Base-by-base conservation (phyloP, 2,113 vertebrate species). In the Anas platyrhynchos region DNA sequence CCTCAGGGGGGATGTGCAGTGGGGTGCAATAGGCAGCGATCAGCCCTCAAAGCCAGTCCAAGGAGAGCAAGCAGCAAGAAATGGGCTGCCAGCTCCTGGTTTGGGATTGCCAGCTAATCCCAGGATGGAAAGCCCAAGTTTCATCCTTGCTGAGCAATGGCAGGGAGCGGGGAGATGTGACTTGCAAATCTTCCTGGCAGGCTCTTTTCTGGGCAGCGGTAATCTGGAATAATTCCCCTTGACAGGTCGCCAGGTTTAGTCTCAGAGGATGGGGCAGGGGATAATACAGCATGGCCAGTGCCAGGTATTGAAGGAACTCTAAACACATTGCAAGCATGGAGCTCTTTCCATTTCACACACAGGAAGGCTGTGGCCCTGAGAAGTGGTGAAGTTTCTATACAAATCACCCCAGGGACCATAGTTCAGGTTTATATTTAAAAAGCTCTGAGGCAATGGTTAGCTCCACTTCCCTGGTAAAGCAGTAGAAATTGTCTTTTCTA, bases 291-390 rank as follows among this genome's bases (percentile, higher is more conserved):
- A 13, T 32, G 54, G 65, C 56, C 86, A 61, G 80, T 92, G 86
- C 92, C 92, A 95, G 86, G 73, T 93, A 89, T 81, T 90, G 34
- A 72, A 90, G 94, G 86, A 68, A 75, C 91, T 86, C 92, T 36
- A 41, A 84, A 83, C 80, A 13, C 34, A 4, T 36, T 48, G 61
- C 52, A 72, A 83, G 67, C 52, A 66, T 73, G 34, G 63, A 96
- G 43, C 68, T 91, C 69, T 88, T 90, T 75, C 85, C 44, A 15
- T 88, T 96, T 77, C 66, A 41, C 31, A 27, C 0, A 1, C 29
- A 68, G 61, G 38, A 94, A 84, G 66, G 86, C 26, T 21, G 29
- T 41, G 59, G 61, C 68, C 56, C 71, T 68, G 81, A 72, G 80
- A 86, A 79, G 58, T 41, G 50, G 14, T 89, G 66, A 65, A 25